Evolutionary conservation across 1,140 invertebrate genomes (phyloP), one percentile per base, ranked within the genome.

Genomic region (Trinorchestia longiramus): DNA sequence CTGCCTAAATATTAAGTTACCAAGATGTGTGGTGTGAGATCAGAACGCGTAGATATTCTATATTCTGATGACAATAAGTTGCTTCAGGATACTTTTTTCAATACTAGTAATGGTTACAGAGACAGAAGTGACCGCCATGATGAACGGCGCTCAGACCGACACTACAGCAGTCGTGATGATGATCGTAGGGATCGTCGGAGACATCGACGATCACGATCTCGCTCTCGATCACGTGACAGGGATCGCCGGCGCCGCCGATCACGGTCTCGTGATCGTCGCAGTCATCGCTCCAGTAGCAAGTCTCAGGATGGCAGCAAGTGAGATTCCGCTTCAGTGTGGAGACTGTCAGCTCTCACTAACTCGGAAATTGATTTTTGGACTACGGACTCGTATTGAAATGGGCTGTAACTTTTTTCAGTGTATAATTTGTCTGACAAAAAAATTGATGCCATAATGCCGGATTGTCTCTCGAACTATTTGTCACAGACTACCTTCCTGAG

Each of bases 61-160:
- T n/a, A n/a, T n/a, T n/a, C n/a, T n/a, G n/a, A n/a, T n/a, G n/a
- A n/a, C n/a, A n/a, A n/a, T n/a, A n/a, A n/a, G n/a, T n/a, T n/a
- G n/a, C n/a, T n/a, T n/a, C n/a, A n/a, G n/a, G n/a, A n/a, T n/a
- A n/a, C n/a, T n/a, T n/a, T n/a, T n/a, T n/a, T n/a, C n/a, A n/a
- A n/a, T n/a, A n/a, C n/a, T n/a, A n/a, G n/a, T n/a, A n/a, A n/a
- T n/a, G n/a, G n/a, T 77, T 95, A 43, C 87, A 95, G 96, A 77
- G 97, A 97, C 44, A 96, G 97, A 11, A 97, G 97, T 96, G 43
- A 97, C 96, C 28, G 47, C 19, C 47, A 97, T 96, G 96, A 96
- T 95, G 88, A 96, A 40, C 90, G 97, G 17, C 92, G 92, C 43
- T 94, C 92, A 19, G 92, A 94, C 44, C 92, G 92, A 0, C 44